Base-by-base conservation (phyloP, 2,113 vertebrate genomes). In the Clarias gariepinus region DNA sequence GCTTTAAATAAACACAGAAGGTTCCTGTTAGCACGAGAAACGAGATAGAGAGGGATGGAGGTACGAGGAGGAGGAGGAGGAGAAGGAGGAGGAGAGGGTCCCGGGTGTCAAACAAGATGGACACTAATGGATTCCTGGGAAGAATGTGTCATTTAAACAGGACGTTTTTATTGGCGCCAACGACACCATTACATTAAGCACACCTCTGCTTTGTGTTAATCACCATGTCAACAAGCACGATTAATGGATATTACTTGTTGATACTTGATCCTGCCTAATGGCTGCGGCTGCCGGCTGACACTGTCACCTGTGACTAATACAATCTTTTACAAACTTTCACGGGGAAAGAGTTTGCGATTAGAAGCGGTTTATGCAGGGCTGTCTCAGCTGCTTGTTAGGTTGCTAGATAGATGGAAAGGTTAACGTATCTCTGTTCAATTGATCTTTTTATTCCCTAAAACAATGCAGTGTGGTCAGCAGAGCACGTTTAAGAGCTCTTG, bases 111-210 rank as follows among this genome's bases (percentile, higher is more conserved):
- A 83, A 79, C 58, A 89, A 91, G 90, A 91, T 90, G 89, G 88
- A 91, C 88, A 89, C 91, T 91, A 91, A 91, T 89, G 91, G 91
- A 92, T 91, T 92, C 89, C 66, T 60, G 55, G 86, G 89, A 89
- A 89, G 87, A 85, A 89, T 88, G 89, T 89, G 90, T 92, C 91
- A 90, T 93, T 92, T 91, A 89, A 90, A 91, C 88, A 83, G 88
- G 91, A 89, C 88, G 12, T 88, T 91, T 92, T 89, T 92, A 92
- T 91, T 86, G 86, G 87, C 80, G 86, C 53, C 85, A 89, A 84
- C 87, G 91, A 91, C 89, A 91, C 87, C 88, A 88, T 92, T 92
- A 91, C 86, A 87, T 88, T 89, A 92, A 91, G 89, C 87, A 87
- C 69, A 91, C 84, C 89, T 90, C 84, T 89, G 89, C 86, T 86